These are phyloP conservation scores for Synaphobranchus kaupii DNA, from an alignment of 2,797 vertebrate genomes.

Conservation along the genomic window DNA sequence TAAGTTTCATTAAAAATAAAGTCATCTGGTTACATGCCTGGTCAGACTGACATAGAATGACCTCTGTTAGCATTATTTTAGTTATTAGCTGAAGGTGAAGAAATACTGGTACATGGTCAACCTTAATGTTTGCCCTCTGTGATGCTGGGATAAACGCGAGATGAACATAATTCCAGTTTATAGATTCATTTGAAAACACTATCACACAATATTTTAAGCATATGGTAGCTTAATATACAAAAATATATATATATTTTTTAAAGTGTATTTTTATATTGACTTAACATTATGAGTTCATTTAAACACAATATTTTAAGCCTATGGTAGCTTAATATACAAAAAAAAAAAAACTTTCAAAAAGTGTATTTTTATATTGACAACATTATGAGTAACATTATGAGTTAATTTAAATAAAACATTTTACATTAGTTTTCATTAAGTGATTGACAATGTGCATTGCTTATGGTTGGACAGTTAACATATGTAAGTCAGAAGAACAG, in stretches of 20 bases:
- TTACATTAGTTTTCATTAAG: no score
- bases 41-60: conserved; percentile 19
- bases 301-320: no score
- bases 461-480: no score
- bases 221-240: background rate
- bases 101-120: background rate
- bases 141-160: background rate
- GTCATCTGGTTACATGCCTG: conserved; percentile 27
- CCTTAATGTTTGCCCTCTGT: background rate
- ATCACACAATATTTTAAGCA: background rate
- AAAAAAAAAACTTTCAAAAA: no score
- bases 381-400: no score
- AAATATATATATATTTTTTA: no score
- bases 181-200: background rate
- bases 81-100: conserved; percentile 10
- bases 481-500: no score
- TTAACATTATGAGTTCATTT: background rate
- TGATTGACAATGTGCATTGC: no score
- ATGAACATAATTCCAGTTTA: background rate
- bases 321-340: no score
- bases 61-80: conserved; percentile 14
- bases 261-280: no score
- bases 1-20: conserved; percentile 30
- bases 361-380: no score
- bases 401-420: background rate